Percentiles rank a stretch among this genome's conserved stretches.
Conservation (phyloP, 2,797 vertebrate genomes). For the Scolopax bukidnonensis region DNA sequence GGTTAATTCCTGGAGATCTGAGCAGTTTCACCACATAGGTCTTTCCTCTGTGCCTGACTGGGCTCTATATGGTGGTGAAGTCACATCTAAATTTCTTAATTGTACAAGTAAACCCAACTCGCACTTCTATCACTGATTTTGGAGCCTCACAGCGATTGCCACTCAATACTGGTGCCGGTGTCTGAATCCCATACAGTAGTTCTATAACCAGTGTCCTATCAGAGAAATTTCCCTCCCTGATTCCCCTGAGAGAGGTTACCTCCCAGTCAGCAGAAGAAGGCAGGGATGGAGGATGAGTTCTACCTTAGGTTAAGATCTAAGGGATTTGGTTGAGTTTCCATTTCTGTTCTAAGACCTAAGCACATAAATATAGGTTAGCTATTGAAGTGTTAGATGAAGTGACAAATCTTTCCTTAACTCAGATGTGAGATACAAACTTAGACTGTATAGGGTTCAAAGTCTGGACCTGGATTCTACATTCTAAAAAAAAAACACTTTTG, state of each 20-base stretch:
- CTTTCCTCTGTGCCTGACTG: neutral
- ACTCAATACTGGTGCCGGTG: neutral
- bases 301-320: neutral
- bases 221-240: neutral
- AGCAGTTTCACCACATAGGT: neutral
- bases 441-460: neutral
- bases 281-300: neutral
- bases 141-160: neutral
- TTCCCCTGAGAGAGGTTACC: rapidly evolving
- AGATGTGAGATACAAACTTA: neutral
- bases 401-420: neutral
- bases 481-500: neutral
- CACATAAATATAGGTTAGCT: neutral
- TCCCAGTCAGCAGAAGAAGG: neutral
- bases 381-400: neutral
- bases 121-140: neutral
- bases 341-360: neutral
- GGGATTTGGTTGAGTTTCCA: neutral
- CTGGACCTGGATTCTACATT: neutral
- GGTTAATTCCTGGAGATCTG: neutral
- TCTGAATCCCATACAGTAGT: neutral
- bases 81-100: rapidly evolving
- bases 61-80: neutral
- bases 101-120: rapidly evolving
- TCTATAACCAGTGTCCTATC: neutral